phyloP scores from a whole-genome alignment of 2,888 invertebrate species.

The Andrena flavipes region DNA sequence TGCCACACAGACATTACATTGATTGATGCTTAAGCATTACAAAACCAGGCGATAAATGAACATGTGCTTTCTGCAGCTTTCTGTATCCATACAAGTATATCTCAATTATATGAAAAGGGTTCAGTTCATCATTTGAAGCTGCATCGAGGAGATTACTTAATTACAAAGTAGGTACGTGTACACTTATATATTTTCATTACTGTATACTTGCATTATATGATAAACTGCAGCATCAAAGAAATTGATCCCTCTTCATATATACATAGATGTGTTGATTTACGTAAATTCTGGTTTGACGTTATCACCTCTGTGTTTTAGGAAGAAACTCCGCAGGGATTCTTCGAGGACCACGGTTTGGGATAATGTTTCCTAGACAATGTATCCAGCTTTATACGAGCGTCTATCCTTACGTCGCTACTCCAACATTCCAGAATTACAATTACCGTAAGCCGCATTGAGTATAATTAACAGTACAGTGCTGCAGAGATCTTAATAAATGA shows the following conservation, averaged over 20 bases:
- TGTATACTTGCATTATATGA: conserved; percentile 65
- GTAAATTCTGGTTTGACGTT: conserved; percentile 14
- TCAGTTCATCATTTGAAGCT: conserved; percentile 84
- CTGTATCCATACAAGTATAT: conserved; percentile 65
- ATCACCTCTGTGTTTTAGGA: conserved; percentile 92
- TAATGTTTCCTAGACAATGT: conserved; percentile 71
- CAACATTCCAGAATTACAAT: conserved; percentile 58
- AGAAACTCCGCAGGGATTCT: conserved; percentile 99
- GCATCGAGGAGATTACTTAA: conserved; percentile 83
- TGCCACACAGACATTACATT: conserved; percentile 65
- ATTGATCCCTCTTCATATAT: conserved; percentile 84
- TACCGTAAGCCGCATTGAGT: conserved; percentile 39
- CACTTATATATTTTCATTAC: conserved; percentile 79
- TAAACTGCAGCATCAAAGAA: conserved; percentile 82
- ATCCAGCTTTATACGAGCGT: conserved; percentile 45
- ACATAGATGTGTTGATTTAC: conserved; percentile 6
- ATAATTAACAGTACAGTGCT: conserved; percentile 33
- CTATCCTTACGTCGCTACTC: conserved; percentile 33
- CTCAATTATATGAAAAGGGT: conserved; percentile 83
- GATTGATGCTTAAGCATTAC: conserved; percentile 62
- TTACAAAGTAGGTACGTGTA: conserved; percentile 83
- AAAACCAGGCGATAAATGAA: conserved; percentile 58
- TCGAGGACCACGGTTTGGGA: conserved; percentile 98
- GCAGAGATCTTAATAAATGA: conserved; percentile 11
- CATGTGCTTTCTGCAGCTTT: conserved; percentile 70